Base-by-base conservation (phyloP, 1,140 invertebrate genomes). In the Andrena cerasifolii region DNA sequence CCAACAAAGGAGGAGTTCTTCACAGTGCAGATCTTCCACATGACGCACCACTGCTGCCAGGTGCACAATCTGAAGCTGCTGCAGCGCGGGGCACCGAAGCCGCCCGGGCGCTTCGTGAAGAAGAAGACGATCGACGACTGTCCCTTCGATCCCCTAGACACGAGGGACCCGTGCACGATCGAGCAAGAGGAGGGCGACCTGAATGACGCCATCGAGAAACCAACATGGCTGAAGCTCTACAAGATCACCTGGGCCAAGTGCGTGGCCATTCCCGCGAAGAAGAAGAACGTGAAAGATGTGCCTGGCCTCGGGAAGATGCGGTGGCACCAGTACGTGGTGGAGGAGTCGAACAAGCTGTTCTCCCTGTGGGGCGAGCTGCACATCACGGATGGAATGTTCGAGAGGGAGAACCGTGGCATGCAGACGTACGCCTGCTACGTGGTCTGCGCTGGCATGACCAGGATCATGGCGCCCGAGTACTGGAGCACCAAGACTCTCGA, bases 381-480 rank as follows among this genome's bases (percentile, higher is more conserved):
- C 65, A 83, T 89, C 12, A 88, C 80, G 16, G 85, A 89, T 24
- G 10, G 70, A 0, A 84, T 86, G 33, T 91, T 91, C 77, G 78
- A 79, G 8, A 21, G 49, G 24, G 85, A 88, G 63, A 90, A 90
- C 33, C 86, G 87, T 0, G 87, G 86, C 0, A 87, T 85, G 73
- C 90, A 91, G 49, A 75, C 73, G 12, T 80, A 79, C 36, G 85
- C 87, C 0, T 91, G 90, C 65, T 91, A 90, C 74, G 85, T 88
- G 12, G 87, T 91, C 45, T 89, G 85, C 51, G 90, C 90, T 3
- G 90, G 89, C 3, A 91, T 91, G 90, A 85, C 80, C 14, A 79
- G 84, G 28, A 84, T 91, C 49, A 89, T 80, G 62, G 85, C 90
- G n/a, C 90, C 90, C 16, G 90, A 91, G 45, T 91, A 89, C 49